Base-by-base conservation (phyloP, 2,888 invertebrate species). In the Drosophila mayaguana region DNA sequence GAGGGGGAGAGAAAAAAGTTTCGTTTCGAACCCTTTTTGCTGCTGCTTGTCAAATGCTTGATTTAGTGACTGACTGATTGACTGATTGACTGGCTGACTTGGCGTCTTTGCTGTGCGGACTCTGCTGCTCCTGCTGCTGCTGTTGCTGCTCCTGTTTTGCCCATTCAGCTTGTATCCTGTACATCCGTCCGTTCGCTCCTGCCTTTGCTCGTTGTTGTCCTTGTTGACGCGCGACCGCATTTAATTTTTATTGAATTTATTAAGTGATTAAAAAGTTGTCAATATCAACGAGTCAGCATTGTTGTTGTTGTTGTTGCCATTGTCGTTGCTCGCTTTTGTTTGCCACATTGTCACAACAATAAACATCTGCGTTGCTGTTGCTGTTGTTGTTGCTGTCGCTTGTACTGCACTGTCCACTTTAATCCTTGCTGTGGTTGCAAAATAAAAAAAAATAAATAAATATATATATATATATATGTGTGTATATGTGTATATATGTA, bases 261-360 rank as follows among this genome's bases (percentile, higher is more conserved):
- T 91, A 91, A 91, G 91, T 92, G 92, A 91, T 91, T 91, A 92
- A 91, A 91, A 90, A 86, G 91, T 90, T 91, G 92, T 90, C 92
- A 89, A 90, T 91, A 89, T 87, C 89, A 84, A 83, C 81, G 89
- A 74, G 75, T 78, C 80, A 54, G 80, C 73, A 86, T 80, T 83
- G 81, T 77, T 76, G 75, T 63, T 76, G 73, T 32, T 32, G 32
- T 77, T 76, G 75, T 65, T 76, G 73, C 48, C 70, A 38, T 25
- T 46, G 51, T 56, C 36, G 72, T 56, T 73, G 61, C 79, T 74
- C 79, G 70, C 73, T 71, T 83, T 88, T 83, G 89, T 86, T 88
- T 83, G 77, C 72, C 86, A 82, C 74, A 84, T 77, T 83, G 83
- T 86, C 78, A 76, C 83, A 80, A 72, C 79, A 78, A 71, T 78